Evolutionary conservation across 2,888 invertebrate genomes (phyloP).

Genomic region (Sturmia bella): DNA sequence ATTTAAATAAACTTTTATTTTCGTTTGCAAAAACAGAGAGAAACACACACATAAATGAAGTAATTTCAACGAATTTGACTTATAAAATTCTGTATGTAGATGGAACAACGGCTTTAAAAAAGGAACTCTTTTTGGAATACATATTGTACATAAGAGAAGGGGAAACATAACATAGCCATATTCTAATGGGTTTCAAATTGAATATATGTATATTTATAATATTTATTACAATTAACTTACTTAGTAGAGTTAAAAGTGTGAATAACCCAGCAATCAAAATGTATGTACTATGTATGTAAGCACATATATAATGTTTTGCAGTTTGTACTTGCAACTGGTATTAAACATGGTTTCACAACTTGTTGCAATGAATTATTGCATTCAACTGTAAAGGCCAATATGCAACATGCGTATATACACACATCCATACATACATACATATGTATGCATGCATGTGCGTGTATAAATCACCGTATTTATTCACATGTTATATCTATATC

Average conservation of each 20-base stretch:
- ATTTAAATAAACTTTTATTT: constrained; percentile 32
- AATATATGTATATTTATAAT: constrained; percentile 16
- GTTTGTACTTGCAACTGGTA: no score
- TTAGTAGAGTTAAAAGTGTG: constrained; percentile 13
- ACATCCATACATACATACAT: background rate
- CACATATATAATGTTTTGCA: background rate
- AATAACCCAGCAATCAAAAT: constrained; percentile 12
- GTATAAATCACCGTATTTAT: constrained; percentile 10
- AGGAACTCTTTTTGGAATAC: background rate
- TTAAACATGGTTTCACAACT: background rate
- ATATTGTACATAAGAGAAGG: background rate
- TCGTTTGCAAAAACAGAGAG: constrained; percentile 2
- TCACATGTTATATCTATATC: constrained; percentile 34
- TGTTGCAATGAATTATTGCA: background rate
- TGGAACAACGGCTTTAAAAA: background rate
- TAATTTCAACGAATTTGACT: constrained; percentile 29
- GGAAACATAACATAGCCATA: background rate
- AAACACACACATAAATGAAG: background rate
- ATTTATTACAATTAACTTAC: constrained; percentile 28
- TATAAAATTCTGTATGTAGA: no score
- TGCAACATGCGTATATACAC: background rate
- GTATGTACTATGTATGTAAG: background rate
- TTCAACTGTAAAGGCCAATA: no score
- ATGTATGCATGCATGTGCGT: background rate
- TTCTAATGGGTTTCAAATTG: constrained; percentile 44